Evolutionary conservation across 2,888 invertebrate genomes (phyloP).

Genomic region (Apantesis nais): DNA sequence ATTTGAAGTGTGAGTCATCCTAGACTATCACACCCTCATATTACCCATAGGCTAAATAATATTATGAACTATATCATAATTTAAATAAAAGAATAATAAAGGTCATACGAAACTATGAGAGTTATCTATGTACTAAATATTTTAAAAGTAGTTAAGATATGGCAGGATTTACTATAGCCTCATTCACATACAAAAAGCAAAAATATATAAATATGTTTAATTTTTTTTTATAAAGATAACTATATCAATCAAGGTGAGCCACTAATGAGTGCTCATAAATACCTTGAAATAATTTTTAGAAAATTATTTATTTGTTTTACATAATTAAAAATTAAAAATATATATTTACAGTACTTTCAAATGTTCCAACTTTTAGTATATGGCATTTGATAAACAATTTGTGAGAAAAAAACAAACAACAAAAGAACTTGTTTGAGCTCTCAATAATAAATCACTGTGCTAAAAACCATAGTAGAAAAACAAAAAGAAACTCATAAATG

Average conservation of each 20-base stretch:
- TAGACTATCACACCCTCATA: background rate
- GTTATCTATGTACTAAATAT: background rate
- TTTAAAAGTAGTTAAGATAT: background rate
- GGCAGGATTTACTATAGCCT: background rate
- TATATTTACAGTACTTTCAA: background rate
- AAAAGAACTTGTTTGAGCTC: background rate
- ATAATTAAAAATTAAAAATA: background rate
- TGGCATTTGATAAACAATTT: background rate
- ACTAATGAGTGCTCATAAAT: background rate
- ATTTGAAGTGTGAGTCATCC: background rate
- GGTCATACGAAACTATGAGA: background rate
- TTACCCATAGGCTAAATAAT: background rate
- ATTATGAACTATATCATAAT: background rate
- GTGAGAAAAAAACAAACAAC: background rate
- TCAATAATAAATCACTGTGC: background rate
- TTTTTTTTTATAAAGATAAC: background rate
- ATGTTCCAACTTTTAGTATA: background rate
- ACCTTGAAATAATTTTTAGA: background rate
- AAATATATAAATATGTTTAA: background rate
- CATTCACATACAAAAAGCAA: background rate
- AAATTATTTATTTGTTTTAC: background rate
- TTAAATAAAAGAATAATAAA: background rate
- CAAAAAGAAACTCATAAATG: background rate
- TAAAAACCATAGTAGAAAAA: background rate
- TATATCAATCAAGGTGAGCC: background rate